Percentiles rank a stretch among this genome's conserved stretches.
Evolutionary conservation across 2,888 invertebrate genomes (phyloP).

Genomic region (Myathropa florea): DNA sequence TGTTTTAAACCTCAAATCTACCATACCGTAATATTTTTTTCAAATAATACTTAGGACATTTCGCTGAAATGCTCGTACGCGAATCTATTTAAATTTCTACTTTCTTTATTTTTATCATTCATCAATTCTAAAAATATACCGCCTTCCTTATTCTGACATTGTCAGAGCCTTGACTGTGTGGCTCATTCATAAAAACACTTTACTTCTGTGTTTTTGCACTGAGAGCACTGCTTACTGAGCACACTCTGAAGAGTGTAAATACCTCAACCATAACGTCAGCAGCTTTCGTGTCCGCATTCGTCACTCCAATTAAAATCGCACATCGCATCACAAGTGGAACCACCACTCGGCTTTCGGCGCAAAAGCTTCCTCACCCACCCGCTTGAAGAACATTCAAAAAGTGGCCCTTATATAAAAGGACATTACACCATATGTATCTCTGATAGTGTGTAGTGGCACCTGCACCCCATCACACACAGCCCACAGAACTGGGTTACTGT

Average conservation of each 20-base stretch:
- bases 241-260: slow-evolving; percentile 38
- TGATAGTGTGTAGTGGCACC: background rate
- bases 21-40: no score
- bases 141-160: slow-evolving; percentile 24
- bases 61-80: no score
- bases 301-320: slow-evolving; percentile 41
- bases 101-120: background rate
- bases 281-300: slow-evolving; percentile 15
- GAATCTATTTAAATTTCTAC: background rate
- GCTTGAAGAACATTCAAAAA: background rate
- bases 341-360: slow-evolving; percentile 11
- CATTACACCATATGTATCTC: slow-evolving; percentile 6
- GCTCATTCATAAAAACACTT: slow-evolving; percentile 62
- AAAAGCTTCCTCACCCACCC: slow-evolving; percentile 31
- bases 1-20: no score
- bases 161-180: slow-evolving; percentile 26
- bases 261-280: slow-evolving; percentile 40
- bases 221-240: slow-evolving; percentile 38
- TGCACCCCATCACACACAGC: background rate
- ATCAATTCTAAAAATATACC: slow-evolving; percentile 38
- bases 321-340: slow-evolving; percentile 28
- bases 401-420: slow-evolving; percentile 20
- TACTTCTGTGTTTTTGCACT: background rate
- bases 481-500: background rate
- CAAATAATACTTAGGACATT: no score